A percentile compares a stretch with the other conserved stretches of the same genome.
These are phyloP conservation scores for Sebastes nivosus DNA, from an alignment of 2,797 vertebrate genomes.

Conservation along the genomic window DNA sequence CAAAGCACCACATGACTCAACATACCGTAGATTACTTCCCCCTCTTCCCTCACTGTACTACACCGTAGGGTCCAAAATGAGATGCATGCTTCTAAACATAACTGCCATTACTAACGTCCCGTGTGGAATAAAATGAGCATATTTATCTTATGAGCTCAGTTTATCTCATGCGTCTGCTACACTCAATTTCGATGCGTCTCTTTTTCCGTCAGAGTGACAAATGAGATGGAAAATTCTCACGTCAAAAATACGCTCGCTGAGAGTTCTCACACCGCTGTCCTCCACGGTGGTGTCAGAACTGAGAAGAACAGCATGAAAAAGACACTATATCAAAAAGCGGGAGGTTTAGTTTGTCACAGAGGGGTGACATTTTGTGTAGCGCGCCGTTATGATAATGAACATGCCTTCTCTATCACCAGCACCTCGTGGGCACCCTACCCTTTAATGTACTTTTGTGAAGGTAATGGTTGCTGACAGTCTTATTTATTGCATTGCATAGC, in stretches of 20 bases:
- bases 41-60: background rate
- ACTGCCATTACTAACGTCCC: constrained; percentile 32
- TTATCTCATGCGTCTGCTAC: constrained; percentile 39
- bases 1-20: constrained; percentile 28
- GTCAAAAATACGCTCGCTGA: constrained; percentile 22
- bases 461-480: constrained; percentile 64
- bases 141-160: constrained; percentile 53
- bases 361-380: constrained; percentile 55
- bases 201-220: constrained; percentile 46
- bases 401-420: constrained; percentile 43
- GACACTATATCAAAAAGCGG: constrained; percentile 36
- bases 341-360: constrained; percentile 60
- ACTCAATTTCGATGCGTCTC: constrained; percentile 42
- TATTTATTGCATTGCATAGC: constrained; percentile 70
- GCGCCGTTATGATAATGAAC: constrained; percentile 72
- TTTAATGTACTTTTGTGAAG: constrained; percentile 70
- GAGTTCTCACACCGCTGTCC: constrained; percentile 26
- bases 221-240: constrained; percentile 55
- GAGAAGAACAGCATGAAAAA: constrained; percentile 13
- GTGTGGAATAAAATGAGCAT: constrained; percentile 43
- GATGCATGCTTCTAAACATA: constrained; percentile 36
- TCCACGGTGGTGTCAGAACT: constrained; percentile 27
- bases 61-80: constrained; percentile 32
- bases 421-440: constrained; percentile 50
- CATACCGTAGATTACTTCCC: background rate